phyloP scores from a whole-genome alignment of 2,113 vertebrate species.

The Pantherophis guttatus region DNA sequence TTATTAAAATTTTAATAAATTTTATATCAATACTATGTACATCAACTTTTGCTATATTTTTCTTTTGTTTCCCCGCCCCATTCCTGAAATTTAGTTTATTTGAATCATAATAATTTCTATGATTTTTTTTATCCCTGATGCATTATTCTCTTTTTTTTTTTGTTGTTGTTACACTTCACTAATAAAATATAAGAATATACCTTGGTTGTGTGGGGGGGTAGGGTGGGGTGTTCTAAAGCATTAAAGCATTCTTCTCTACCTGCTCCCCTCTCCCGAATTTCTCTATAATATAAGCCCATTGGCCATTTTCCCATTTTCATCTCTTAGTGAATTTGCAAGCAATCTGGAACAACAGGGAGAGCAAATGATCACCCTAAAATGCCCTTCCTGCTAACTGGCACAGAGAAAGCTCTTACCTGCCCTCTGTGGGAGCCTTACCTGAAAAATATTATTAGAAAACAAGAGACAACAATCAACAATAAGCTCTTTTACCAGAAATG shows the following conservation, averaged over 20 bases:
- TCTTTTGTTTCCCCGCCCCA: neutral
- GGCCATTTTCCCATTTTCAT: neutral
- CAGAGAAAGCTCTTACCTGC: conserved; percentile 8
- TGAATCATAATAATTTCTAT: neutral
- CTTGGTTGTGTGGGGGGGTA: neutral
- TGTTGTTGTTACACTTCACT: neutral
- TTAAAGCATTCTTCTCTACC: neutral
- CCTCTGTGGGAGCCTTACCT: accelerated
- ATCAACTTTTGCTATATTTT: neutral
- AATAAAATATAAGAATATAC: neutral
- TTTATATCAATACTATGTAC: neutral
- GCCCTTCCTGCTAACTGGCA: conserved; percentile 16
- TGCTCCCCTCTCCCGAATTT: neutral
- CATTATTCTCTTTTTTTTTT: neutral
- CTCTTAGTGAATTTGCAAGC: neutral
- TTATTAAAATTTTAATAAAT: neutral
- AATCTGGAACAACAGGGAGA: conserved; percentile 1
- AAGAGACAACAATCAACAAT: accelerated
- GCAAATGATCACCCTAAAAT: accelerated
- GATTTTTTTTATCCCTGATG: neutral
- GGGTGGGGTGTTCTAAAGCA: neutral
- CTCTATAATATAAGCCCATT: neutral
- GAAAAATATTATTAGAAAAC: neutral
- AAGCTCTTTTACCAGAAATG: neutral
- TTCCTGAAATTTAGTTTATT: neutral